phyloP scores from a whole-genome alignment of 2,113 vertebrate species.

The Ageneiosus marmoratus region DNA sequence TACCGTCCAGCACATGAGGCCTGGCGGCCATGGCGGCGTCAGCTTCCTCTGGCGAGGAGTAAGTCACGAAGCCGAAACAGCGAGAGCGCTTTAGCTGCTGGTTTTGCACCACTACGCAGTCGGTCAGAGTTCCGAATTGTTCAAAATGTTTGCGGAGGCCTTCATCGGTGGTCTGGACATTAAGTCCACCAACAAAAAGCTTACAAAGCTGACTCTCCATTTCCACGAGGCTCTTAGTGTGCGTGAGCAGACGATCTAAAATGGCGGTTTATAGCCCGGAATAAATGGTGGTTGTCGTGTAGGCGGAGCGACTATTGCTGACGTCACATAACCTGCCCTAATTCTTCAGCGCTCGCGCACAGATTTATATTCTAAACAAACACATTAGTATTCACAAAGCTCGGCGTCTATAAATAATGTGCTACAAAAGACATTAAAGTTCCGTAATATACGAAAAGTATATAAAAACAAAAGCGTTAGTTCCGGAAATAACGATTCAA shows the following conservation, averaged over 20 bases:
- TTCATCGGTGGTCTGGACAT: constrained; percentile 87
- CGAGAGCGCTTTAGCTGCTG: constrained; percentile 85
- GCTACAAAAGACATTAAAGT: not conserved
- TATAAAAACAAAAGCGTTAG: not conserved
- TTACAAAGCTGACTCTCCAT: constrained; percentile 88
- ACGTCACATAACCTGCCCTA: not conserved
- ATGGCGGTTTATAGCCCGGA: constrained; percentile 41
- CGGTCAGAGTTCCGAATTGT: constrained; percentile 83
- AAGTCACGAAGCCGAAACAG: constrained; percentile 87
- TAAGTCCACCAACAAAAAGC: constrained; percentile 86
- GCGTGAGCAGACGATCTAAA: constrained; percentile 20
- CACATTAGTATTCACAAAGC: not conserved
- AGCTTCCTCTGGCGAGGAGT: constrained; percentile 83
- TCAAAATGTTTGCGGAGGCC: constrained; percentile 84
- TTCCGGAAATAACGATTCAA: too few relatives aligned
- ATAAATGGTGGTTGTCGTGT: constrained; percentile 48
- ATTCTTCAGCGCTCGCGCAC: not conserved
- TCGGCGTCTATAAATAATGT: not conserved
- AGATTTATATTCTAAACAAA: not conserved
- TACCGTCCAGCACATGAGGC: constrained; percentile 84
- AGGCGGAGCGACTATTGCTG: not conserved
- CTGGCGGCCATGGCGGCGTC: constrained; percentile 82
- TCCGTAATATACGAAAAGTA: too few relatives aligned
- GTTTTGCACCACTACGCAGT: constrained; percentile 87
- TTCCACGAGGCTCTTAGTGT: not conserved